Evolutionary conservation across 2,113 vertebrate species (phyloP).

Genomic region (Tetraodon nigroviridis): DNA sequence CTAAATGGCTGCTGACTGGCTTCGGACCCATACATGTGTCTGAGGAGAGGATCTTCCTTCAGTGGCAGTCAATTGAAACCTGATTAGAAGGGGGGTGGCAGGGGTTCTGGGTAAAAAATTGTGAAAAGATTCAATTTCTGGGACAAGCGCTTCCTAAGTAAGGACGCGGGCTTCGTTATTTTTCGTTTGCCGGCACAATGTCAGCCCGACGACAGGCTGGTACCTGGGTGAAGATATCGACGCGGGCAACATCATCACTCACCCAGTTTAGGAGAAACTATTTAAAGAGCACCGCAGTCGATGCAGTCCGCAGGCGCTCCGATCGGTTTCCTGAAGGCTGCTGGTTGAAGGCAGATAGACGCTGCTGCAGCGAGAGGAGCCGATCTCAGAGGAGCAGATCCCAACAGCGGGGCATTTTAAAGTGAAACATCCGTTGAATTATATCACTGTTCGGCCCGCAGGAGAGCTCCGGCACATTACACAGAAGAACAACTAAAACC

Average conservation of each 20-base stretch:
- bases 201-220: constrained; percentile 60
- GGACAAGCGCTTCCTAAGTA: constrained; percentile 70
- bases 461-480: constrained; percentile 38
- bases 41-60: constrained; percentile 52
- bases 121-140: constrained; percentile 65
- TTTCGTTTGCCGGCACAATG: constrained; percentile 55
- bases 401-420: constrained; percentile 42
- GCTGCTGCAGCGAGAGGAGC: background rate
- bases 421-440: constrained; percentile 42
- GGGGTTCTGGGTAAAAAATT: constrained; percentile 58
- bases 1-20: constrained; percentile 68
- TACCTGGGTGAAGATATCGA: constrained; percentile 55
- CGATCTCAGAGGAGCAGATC: constrained; percentile 19
- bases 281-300: constrained; percentile 29
- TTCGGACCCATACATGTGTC: constrained; percentile 60
- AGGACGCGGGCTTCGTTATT: constrained; percentile 60
- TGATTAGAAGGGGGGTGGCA: constrained; percentile 58
- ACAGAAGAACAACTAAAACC: constrained; percentile 48
- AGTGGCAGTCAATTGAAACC: constrained; percentile 71
- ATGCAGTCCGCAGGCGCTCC: constrained; percentile 33
- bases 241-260: constrained; percentile 46
- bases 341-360: constrained; percentile 31
- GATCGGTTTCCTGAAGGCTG: constrained; percentile 37
- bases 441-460: constrained; percentile 25
- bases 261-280: constrained; percentile 30